Evolutionary conservation across 2,888 invertebrate genomes (phyloP), one percentile per base, ranked within the genome.

Genomic region (Antitype chi): DNA sequence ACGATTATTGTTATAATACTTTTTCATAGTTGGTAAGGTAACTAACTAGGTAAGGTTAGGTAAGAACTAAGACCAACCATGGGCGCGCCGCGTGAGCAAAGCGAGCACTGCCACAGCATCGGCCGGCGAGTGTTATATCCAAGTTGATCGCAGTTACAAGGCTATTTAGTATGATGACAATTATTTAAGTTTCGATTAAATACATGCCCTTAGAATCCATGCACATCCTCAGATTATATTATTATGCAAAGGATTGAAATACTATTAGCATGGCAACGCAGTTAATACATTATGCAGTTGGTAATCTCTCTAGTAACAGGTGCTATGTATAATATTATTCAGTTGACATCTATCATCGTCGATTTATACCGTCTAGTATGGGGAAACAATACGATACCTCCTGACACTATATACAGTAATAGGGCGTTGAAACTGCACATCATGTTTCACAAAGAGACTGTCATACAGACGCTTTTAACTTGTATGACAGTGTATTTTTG

Each of bases 251-350:
- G 79, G 60, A 66, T 78, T 60, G 70, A 75, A 78, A 75, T 17
- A 28, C 49, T 57, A 70, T 77, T 77, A 78, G 62, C 75, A 75
- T 79, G 11, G n/a, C 13, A 47, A 62, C 62, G 60, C 64, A 70
- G 52, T 47, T 75, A 59, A 73, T 87, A 69, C 55, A 85, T 77
- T 68, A 87, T 87, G 74, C 85, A 87, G 63, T 28, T 60, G 28
- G 85, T 81, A 85, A 87, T 85, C 72, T 85, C 62, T 43, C 47
- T 13, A 28, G 68, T 66, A 77, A 73, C 77, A 77, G 66, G 55
- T 74, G 64, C 47, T 68, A 28, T 53, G 60, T 76, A 53, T 55
- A 81, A 81, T 74, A 63, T 74, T 20, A 85, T 74, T 66, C 66
- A 32, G 49, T 63, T 43, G 62, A 17, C 67, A 55, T 68, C 55